phyloP scores from a whole-genome alignment of 2,113 vertebrate species.

The Scomber colias region DNA sequence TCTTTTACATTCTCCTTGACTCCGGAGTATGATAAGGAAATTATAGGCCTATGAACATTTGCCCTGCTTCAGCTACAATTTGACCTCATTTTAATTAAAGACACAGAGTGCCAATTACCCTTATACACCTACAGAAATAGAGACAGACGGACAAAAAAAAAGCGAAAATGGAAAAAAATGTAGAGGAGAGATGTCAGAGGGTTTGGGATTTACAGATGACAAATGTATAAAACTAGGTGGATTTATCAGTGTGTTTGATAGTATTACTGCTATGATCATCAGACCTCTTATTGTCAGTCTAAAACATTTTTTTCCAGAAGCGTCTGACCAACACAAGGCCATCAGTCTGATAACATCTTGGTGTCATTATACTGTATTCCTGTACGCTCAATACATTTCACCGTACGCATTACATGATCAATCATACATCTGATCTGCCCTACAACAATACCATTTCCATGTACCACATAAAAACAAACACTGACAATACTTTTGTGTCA shows the following conservation, averaged over 20 bases:
- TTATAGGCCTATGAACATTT: slow-evolving; percentile 76
- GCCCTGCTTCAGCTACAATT: slow-evolving; percentile 75
- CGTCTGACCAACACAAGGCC: not conserved
- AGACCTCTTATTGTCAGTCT: not conserved
- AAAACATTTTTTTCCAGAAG: too few relatives aligned
- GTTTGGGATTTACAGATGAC: slow-evolving; percentile 31
- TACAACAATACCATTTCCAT: not conserved
- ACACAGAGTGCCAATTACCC: slow-evolving; percentile 82
- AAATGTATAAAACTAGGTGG: slow-evolving; percentile 20
- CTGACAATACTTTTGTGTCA: not conserved
- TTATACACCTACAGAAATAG: slow-evolving; percentile 58
- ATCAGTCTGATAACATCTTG: not conserved
- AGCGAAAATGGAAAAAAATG: slow-evolving; percentile 41
- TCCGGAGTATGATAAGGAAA: slow-evolving; percentile 73
- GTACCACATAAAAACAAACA: not conserved
- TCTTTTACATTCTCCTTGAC: slow-evolving; percentile 60
- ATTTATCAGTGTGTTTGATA: slow-evolving; percentile 25
- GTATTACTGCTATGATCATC: slow-evolving; percentile 5
- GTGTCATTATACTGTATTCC: slow-evolving; percentile 1
- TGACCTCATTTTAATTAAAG: slow-evolving; percentile 82
- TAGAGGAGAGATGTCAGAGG: slow-evolving; percentile 7
- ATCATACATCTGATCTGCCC: not conserved
- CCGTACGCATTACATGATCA: not conserved
- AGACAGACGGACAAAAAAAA: slow-evolving; percentile 41
- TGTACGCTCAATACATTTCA: slow-evolving; percentile 1